Evolutionary conservation across 2,888 invertebrate species (phyloP), one percentile per base, ranked within the genome.

Genomic region (Watsonalla cultraria): DNA sequence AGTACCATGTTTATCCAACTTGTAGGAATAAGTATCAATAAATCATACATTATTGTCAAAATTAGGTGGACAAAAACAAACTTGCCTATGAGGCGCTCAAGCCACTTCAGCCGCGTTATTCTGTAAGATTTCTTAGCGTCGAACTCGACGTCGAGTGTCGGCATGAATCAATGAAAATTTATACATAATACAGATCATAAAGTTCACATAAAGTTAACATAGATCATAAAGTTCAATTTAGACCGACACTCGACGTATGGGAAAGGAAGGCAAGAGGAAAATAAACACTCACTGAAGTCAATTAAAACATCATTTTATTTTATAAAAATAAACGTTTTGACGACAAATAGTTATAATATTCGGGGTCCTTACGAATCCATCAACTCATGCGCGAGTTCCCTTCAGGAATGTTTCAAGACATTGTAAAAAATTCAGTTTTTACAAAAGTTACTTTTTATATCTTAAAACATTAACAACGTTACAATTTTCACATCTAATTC

Each of bases 341-440:
- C 91, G 90, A 91, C 91, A 91, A 91, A 86, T 90, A 90, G 89
- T 90, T 89, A 88, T 84, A 90, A 90, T 89, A 86, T 87, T 86
- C 82, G 90, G 90, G 90, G 88, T 89, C 86, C 87, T 86, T 86
- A 84, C 82, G 84, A 88, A 82, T 84, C 80, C 74, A 75, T 73
- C 72, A 73, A 81, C 88, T 81, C 84, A 72, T 78, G 76, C 74
- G 73, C 73, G 84, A 84, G 82, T 80, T 74, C 75, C 76, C 84
- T 73, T 77, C 81, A 80, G 84, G 84, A 93, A 93, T 93, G 93
- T 93, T 93, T 92, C 93, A 93, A 93, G 93, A 93, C 93, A 92
- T 93, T 93, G 92, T 92, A 91, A 92, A 92, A 91, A 91, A 89
- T 85, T 88, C 83, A 92, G 92, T 91, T 92, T 91, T 93, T 93